Evolutionary conservation across 2,888 invertebrate genomes (phyloP).

Genomic region (Liopterus haemorrhoidalis): DNA sequence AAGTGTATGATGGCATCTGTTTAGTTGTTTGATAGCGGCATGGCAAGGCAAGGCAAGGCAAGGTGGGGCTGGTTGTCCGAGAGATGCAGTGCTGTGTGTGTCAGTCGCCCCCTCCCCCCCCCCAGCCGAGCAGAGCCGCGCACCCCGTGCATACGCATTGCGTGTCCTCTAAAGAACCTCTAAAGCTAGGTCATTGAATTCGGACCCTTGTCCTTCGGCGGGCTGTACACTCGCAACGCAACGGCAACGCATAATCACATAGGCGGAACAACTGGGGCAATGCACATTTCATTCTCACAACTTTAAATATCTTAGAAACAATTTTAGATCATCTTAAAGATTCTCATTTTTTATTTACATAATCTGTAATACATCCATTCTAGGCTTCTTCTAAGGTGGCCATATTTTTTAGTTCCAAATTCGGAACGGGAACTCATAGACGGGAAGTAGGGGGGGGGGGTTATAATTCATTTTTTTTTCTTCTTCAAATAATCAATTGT

Average conservation of each 20-base stretch:
- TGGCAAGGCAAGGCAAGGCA: slow-evolving; percentile 1
- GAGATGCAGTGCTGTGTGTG: slow-evolving; percentile 26
- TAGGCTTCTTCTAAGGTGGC: too few species aligned
- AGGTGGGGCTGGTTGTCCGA: slow-evolving; percentile 9
- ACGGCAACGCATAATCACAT: slow-evolving; percentile 41
- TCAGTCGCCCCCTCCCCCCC: slow-evolving; percentile 19
- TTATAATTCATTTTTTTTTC: too few species aligned
- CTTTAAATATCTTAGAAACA: too few species aligned
- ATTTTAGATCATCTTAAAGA: too few species aligned
- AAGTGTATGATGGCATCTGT: too few species aligned
- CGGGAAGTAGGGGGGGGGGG: too few species aligned
- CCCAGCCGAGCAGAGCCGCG: too few species aligned
- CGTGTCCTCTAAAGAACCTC: slow-evolving; percentile 49
- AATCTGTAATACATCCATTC: too few species aligned
- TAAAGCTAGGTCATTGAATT: slow-evolving; percentile 49
- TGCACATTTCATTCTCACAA: not conserved
- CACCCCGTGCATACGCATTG: slow-evolving; percentile 42
- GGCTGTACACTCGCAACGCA: slow-evolving; percentile 26
- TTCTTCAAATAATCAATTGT: too few species aligned
- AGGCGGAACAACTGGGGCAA: slow-evolving; percentile 6
- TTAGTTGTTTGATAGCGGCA: slow-evolving; percentile 26
- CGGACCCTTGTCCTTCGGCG: slow-evolving; percentile 47
- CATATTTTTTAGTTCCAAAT: too few species aligned
- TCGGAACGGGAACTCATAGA: too few species aligned
- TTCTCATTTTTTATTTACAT: too few species aligned